Evolutionary conservation across 2,113 vertebrate genomes (phyloP), one percentile per base, ranked within the genome.

Genomic region (Scophthalmus maximus): DNA sequence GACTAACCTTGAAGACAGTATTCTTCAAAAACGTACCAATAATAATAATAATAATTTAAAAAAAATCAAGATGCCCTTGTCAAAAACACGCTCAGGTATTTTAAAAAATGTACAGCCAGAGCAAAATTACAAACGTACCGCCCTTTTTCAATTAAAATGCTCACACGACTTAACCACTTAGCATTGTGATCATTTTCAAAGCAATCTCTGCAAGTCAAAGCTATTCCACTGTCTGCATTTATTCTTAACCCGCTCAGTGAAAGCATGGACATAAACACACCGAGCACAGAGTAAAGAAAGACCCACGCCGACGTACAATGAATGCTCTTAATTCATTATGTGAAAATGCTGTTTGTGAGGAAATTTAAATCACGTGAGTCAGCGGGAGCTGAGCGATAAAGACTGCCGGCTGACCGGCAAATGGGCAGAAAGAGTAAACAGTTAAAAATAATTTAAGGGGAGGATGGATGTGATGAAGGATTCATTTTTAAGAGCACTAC

Each of bases 401-500:
- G 60, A 56, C 18, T 58, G 47, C 22, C 17, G 22, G 30, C 29
- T 65, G 42, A 49, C 23, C 2, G 18, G 27, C 32, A 70, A 66
- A 67, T 23, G 22, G 20, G 46, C 6, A 2, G 27, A 76, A 71
- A 46, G 60, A 60, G 47, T 18, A 38, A 66, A 26, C 36, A 47
- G 36, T 26, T 40, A 64, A 17, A 47, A 64, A 64, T 58, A 72
- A 58, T 50, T 7, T 22, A 38, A 44, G 34, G 6, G 40, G 30
- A 60, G 38, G 7, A 64, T 59, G 18, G 38, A 57, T 36, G 26
- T 66, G 50, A 76, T 44, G 4, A 14, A 29, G 40, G 46, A 63
- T 58, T 46, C 9, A 52, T 58, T 66, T n/a, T 66, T 8, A 78
- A 49, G 23, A 36, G 59, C 58, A 57, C 55, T 71, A 56, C 34